A percentile compares a stretch with the other conserved stretches of the same genome.
phyloP scores from a whole-genome alignment of 2,888 invertebrate species.

The Drosophila fungiperda region DNA sequence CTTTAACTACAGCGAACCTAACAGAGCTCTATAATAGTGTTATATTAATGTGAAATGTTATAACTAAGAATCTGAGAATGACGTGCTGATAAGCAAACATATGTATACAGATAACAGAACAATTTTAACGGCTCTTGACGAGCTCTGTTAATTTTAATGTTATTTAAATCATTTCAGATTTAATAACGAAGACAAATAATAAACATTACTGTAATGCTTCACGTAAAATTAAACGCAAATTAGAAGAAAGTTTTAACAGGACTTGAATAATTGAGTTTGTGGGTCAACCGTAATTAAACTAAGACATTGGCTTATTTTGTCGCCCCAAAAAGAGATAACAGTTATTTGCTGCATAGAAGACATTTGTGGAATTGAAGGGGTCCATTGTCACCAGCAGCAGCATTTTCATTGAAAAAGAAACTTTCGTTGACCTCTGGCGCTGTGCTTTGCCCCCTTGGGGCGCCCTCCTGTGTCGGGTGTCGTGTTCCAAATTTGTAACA shows the following conservation, averaged over 20 bases:
- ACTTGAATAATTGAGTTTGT: not conserved
- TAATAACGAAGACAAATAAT: not conserved
- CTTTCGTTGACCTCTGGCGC: conserved; percentile 55
- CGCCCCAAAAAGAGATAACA: conserved; percentile 1
- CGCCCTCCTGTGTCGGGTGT: conserved; percentile 23
- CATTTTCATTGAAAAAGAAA: conserved; percentile 35
- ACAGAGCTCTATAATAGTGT: not conserved
- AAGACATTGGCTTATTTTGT: not conserved
- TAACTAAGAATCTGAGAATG: not conserved
- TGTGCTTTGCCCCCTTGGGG: conserved; percentile 41
- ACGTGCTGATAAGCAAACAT: too few relatives aligned
- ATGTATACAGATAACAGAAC: not conserved
- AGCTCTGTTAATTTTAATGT: not conserved
- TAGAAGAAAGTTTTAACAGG: not conserved
- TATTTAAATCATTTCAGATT: not conserved
- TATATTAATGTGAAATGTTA: not conserved
- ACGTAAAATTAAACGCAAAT: too few relatives aligned
- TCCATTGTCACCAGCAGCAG: conserved; percentile 41
- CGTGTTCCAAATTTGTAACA: conserved; percentile 71
- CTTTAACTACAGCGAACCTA: conserved; percentile 5
- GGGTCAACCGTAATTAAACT: conserved; percentile 7
- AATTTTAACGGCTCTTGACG: not conserved
- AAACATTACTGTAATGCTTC: not conserved
- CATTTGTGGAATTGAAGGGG: conserved; percentile 31
- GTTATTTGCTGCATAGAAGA: conserved; percentile 5